phyloP scores from a whole-genome alignment of 1,140 invertebrate genomes.

The Brachionus angularis region DNA sequence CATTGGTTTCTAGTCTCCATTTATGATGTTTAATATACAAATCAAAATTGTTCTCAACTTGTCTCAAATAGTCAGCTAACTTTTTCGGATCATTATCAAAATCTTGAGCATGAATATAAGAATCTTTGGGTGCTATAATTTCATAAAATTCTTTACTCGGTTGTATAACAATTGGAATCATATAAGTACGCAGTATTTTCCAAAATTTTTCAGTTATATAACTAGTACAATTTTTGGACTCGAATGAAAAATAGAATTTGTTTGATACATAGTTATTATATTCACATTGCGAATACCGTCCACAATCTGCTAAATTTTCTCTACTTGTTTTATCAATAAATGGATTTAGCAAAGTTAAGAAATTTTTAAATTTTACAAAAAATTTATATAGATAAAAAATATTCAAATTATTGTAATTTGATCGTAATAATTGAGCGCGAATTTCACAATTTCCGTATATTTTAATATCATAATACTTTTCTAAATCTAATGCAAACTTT shows the following conservation, averaged over 20 bases:
- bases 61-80: neutral
- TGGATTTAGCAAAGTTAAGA: too few species aligned
- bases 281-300: slow-evolving; percentile 17
- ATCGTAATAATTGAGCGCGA: too few species aligned
- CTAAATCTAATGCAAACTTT: neutral
- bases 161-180: slow-evolving; percentile 25
- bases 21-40: slow-evolving; percentile 17
- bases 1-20: slow-evolving; percentile 13
- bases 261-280: neutral
- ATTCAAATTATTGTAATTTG: neutral
- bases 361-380: neutral
- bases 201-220: slow-evolving; percentile 44
- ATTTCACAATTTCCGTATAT: slow-evolving; percentile 5
- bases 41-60: neutral
- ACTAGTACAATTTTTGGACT: slow-evolving; percentile 31
- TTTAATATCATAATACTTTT: neutral
- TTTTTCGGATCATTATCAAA: slow-evolving; percentile 10
- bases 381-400: neutral
- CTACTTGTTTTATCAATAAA: too few species aligned
- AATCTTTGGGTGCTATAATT: neutral
- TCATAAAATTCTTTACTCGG: slow-evolving; percentile 6
- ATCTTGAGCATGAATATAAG: slow-evolving; percentile 38
- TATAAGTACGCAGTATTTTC: slow-evolving; percentile 1
- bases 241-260: slow-evolving; percentile 44
- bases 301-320: slow-evolving; percentile 10